These are phyloP conservation scores for Drosophila melanogaster DNA, from an alignment of 1,140 invertebrate genomes.

Conservation along the genomic window Release_6_plus_ISO1_MT NT_033779.5:1812001-1812500, in stretches of 20 bases:
- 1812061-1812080: background rate
- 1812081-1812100: slow-evolving; percentile 43
- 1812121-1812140: slow-evolving; percentile 57
- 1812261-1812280: slow-evolving; percentile 23
- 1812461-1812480: slow-evolving; percentile 56
- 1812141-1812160: slow-evolving; percentile 11
- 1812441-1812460: slow-evolving; percentile 37
- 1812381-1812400: slow-evolving; percentile 14
- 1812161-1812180: slow-evolving; percentile 22
- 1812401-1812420: slow-evolving; percentile 3
- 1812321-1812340: slow-evolving; percentile 12
- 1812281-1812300: slow-evolving; percentile 49
- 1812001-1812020: slow-evolving; percentile 46
- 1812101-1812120: slow-evolving; percentile 52
- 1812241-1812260: background rate
- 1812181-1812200: slow-evolving; percentile 42
- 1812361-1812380: slow-evolving; percentile 54
- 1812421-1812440: background rate
- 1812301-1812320: slow-evolving; percentile 20
- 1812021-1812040: slow-evolving; percentile 53
- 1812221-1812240: background rate
- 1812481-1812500: slow-evolving; percentile 54
- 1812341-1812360: slow-evolving; percentile 51
- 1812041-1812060: slow-evolving; percentile 44
- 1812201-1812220: slow-evolving; percentile 29